phyloP scores from a whole-genome alignment of 2,113 vertebrate genomes.

The Genyomyrus donnyi region DNA sequence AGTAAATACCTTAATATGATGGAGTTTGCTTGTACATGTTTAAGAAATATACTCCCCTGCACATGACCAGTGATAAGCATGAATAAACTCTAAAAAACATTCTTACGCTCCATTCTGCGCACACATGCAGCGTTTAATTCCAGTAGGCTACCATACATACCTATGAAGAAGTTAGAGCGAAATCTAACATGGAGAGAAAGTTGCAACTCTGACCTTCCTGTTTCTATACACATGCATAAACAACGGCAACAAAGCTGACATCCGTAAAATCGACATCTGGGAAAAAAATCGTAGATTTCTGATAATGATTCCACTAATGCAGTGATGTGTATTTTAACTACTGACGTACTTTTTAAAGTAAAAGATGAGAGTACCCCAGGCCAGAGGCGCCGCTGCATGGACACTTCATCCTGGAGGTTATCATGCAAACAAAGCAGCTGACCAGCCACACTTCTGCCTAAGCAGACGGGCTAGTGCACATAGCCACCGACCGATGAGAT shows the following conservation, averaged over 20 bases:
- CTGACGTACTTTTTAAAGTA: neutral
- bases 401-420: neutral
- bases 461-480: neutral
- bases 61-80: neutral
- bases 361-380: neutral
- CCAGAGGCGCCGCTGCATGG: neutral
- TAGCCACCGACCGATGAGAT: neutral
- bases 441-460: neutral
- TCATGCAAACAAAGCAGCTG: neutral
- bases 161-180: neutral
- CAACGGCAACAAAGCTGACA: neutral
- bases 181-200: neutral
- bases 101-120: constrained; percentile 59
- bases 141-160: constrained; percentile 36
- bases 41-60: neutral
- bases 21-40: neutral
- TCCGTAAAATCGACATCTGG: neutral
- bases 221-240: neutral
- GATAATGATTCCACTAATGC: neutral
- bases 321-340: neutral
- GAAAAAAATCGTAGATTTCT: neutral
- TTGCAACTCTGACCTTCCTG: neutral
- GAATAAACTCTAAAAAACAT: neutral
- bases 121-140: constrained; percentile 53
- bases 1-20: neutral